phyloP scores from a whole-genome alignment of 2,113 vertebrate genomes.

The Lathamus discolor region DNA sequence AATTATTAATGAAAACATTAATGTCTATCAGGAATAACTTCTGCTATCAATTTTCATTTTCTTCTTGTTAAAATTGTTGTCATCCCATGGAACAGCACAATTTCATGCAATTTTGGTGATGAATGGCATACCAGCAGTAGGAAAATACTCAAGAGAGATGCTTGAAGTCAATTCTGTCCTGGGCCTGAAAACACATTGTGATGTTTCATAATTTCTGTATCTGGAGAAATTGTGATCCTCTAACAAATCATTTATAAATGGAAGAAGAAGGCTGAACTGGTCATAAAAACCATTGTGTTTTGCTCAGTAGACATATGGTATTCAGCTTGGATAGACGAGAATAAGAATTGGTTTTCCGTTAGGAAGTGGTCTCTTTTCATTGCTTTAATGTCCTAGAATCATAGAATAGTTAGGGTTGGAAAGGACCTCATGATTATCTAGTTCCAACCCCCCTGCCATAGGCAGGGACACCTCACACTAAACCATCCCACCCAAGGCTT shows the following conservation, averaged over 20 bases:
- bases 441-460: too few relatives aligned
- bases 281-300: not conserved
- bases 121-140: not conserved
- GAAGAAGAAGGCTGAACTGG: slow-evolving; percentile 2
- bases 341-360: not conserved
- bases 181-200: not conserved
- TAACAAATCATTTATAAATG: slow-evolving; percentile 46
- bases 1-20: slow-evolving; percentile 50
- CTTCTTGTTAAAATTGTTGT: slow-evolving; percentile 48
- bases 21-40: not conserved
- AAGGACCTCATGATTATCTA: too few relatives aligned
- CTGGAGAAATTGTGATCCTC: slow-evolving; percentile 6
- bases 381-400: not conserved
- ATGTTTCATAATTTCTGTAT: slow-evolving; percentile 30
- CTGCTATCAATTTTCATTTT: slow-evolving; percentile 47
- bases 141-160: not conserved
- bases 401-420: too few relatives aligned
- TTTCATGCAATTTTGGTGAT: slow-evolving; percentile 57
- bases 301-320: not conserved
- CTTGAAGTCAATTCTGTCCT: not conserved
- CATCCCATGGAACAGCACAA: slow-evolving; percentile 28
- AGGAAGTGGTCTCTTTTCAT: not conserved
- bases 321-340: not conserved
- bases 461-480: too few relatives aligned
- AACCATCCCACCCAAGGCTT: too few relatives aligned